Conservation (phyloP, 2,797 vertebrate genomes). For the Australoheros facetus region DNA sequence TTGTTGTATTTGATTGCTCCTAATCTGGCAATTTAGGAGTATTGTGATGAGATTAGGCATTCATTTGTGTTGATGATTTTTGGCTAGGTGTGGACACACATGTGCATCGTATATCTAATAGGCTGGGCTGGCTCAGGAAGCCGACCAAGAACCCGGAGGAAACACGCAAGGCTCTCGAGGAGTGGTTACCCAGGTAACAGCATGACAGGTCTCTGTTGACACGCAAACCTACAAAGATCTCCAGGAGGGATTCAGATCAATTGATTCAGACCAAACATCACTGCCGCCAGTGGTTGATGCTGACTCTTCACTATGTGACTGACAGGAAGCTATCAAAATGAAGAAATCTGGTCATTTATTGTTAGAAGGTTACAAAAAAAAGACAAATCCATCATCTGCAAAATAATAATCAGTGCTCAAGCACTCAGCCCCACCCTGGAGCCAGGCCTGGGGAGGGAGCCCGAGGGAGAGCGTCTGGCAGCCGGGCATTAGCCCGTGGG, state of each 20-base stretch:
- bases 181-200: slow-evolving; percentile 92
- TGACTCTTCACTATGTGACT: not conserved
- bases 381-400: no score
- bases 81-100: slow-evolving; percentile 93
- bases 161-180: slow-evolving; percentile 88
- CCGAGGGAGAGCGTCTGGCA: no score
- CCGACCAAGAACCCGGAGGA: slow-evolving; percentile 86
- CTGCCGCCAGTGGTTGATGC: not conserved
- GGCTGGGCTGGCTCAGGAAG: slow-evolving; percentile 88
- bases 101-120: slow-evolving; percentile 92
- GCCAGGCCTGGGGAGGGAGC: no score
- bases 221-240: not conserved
- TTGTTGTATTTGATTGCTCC: fast-evolving
- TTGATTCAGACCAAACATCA: not conserved
- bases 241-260: not conserved
- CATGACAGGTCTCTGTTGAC: not conserved
- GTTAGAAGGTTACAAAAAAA: not conserved
- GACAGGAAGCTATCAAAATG: not conserved
- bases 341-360: not conserved
- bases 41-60: not conserved
- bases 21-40: not conserved
- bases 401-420: not conserved
- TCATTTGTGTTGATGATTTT: not conserved
- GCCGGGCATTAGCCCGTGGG: no score
- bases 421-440: not conserved